Evolutionary conservation across 2,888 invertebrate species (phyloP).

Genomic region (Amiota mariae): DNA sequence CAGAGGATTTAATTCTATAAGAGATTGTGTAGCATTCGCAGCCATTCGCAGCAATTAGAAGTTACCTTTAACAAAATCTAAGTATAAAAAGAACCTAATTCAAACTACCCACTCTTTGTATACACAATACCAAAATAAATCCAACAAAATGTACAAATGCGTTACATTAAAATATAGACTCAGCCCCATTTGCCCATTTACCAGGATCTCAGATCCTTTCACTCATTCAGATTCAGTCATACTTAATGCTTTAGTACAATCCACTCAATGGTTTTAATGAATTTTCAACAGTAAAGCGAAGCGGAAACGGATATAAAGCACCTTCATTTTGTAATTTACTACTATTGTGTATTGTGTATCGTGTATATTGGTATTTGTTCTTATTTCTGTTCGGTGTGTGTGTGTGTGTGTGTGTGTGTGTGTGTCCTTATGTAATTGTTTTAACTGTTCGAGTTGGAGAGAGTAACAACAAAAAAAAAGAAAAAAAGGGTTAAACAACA

Average conservation of each 20-base stretch:
- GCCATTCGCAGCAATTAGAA: too few relatives aligned
- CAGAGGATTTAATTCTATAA: too few relatives aligned
- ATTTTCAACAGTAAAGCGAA: constrained; percentile 64
- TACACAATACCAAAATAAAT: not conserved
- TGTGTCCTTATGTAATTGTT: constrained; percentile 1
- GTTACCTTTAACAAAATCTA: too few relatives aligned
- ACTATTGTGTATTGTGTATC: constrained; percentile 42
- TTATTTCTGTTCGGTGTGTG: not conserved
- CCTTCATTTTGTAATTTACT: constrained; percentile 45
- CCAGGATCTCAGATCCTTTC: too few relatives aligned
- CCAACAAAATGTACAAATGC: not conserved
- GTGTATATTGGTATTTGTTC: constrained; percentile 25
- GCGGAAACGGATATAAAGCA: constrained; percentile 62
- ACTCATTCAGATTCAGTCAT: too few relatives aligned
- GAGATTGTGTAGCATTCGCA: too few relatives aligned
- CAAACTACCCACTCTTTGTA: not conserved
- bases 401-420: not conserved
- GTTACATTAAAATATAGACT: not conserved
- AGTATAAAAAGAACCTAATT: not conserved
- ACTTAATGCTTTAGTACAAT: too few relatives aligned
- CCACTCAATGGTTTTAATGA: constrained; percentile 51
- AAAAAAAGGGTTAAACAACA: constrained; percentile 38
- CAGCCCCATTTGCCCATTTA: too few relatives aligned
- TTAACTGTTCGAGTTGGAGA: not conserved
- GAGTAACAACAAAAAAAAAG: not conserved